A percentile compares a stretch with the other conserved stretches of the same genome.
phyloP scores from a whole-genome alignment of 2,797 vertebrate genomes.

The Parauchenoglanis ngamensis region DNA sequence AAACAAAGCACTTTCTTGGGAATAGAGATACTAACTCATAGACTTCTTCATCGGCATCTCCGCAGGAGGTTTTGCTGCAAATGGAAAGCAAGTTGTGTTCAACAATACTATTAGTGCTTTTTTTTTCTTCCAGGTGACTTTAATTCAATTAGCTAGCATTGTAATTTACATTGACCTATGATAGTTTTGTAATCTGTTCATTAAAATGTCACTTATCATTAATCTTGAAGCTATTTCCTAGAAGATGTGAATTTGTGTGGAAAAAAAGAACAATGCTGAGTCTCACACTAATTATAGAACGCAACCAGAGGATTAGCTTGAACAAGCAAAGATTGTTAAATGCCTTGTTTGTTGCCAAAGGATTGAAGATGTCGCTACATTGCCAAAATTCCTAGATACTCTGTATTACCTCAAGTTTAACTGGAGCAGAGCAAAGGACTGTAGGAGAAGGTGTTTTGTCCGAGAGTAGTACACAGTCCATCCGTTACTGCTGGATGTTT shows the following conservation, averaged over 20 bases:
- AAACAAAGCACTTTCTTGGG: constrained; percentile 73
- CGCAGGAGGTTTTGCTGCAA: constrained; percentile 34
- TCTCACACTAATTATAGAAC: neutral
- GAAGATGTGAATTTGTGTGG: neutral
- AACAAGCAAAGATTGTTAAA: constrained; percentile 40
- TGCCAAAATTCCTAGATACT: constrained; percentile 55
- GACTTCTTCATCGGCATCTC: constrained; percentile 68
- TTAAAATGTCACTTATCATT: constrained; percentile 11
- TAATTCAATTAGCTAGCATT: neutral
- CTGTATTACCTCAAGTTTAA: constrained; percentile 57
- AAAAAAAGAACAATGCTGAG: constrained; percentile 24
- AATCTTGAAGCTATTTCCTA: neutral
- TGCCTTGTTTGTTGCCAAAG: constrained; percentile 51
- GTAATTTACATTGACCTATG: neutral
- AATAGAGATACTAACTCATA: constrained; percentile 67
- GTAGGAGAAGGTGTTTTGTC: constrained; percentile 52
- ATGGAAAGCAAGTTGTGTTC: constrained; percentile 22
- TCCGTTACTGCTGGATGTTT: constrained; percentile 56
- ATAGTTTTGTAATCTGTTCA: neutral
- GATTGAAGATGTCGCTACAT: constrained; percentile 40
- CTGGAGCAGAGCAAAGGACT: constrained; percentile 47
- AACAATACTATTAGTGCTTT: constrained; percentile 6
- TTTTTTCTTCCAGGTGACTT: neutral
- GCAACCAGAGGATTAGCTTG: constrained; percentile 11
- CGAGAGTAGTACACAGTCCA: constrained; percentile 42